Conservation (phyloP, 2,113 vertebrate species). For the Prolemur simus region DNA sequence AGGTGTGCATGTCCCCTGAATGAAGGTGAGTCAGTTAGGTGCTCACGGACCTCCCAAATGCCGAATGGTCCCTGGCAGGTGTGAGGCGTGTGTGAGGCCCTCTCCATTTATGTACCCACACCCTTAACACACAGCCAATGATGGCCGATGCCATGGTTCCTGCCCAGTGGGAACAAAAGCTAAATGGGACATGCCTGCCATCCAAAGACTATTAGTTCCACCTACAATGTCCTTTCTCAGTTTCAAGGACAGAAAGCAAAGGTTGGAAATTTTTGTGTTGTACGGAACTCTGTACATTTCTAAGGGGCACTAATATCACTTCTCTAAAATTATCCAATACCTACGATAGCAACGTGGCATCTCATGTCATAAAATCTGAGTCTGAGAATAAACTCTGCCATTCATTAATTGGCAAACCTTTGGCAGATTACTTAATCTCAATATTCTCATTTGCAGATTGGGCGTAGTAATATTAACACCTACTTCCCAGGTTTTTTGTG, state of each 20-base stretch:
- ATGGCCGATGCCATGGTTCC: background rate
- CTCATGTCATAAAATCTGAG: background rate
- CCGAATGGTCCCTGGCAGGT: background rate
- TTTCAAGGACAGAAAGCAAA: constrained; percentile 69
- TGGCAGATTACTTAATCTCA: background rate
- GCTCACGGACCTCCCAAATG: background rate
- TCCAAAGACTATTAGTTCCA: constrained; percentile 64
- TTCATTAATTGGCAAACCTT: background rate
- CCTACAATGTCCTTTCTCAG: constrained; percentile 61
- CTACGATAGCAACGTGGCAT: background rate
- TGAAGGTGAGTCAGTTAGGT: background rate
- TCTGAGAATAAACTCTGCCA: background rate
- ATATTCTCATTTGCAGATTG: background rate
- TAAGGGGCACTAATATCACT: background rate
- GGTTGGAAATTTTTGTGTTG: constrained; percentile 24
- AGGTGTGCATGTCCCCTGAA: background rate
- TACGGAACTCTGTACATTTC: background rate
- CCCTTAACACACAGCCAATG: constrained; percentile 8
- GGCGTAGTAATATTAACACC: too few species aligned
- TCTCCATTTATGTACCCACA: background rate
- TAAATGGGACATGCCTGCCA: constrained; percentile 25
- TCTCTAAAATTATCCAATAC: background rate
- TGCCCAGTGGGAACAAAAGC: constrained; percentile 15
- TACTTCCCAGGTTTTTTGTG: background rate
- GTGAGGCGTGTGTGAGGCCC: background rate